These are phyloP conservation scores for Aspidapion aeneum DNA, from an alignment of 2,888 invertebrate genomes.

Conservation along the genomic window DNA sequence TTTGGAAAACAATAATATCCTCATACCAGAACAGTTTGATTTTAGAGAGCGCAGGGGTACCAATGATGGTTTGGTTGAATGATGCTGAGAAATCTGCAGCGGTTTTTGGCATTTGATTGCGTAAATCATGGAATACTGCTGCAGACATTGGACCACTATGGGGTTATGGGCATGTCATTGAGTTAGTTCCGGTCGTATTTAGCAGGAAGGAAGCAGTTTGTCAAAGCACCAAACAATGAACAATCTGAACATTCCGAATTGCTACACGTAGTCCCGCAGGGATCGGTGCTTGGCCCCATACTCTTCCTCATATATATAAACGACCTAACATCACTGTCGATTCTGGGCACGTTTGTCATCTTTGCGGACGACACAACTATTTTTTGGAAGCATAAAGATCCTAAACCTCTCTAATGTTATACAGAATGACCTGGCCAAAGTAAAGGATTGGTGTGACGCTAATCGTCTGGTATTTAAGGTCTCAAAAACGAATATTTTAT, in stretches of 20 bases:
- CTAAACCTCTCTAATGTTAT: neutral
- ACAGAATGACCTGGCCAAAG: neutral
- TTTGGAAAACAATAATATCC: neutral
- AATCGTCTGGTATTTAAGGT: neutral
- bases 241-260: neutral
- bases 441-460: neutral
- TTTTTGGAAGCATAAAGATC: neutral
- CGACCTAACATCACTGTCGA: too few species aligned
- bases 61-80: neutral
- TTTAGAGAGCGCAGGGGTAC: neutral
- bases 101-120: neutral
- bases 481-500: neutral
- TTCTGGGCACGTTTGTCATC: neutral
- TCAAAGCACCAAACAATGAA: neutral
- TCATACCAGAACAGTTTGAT: neutral
- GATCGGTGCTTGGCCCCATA: neutral
- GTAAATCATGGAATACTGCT: neutral
- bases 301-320: neutral
- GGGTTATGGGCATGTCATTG: too few species aligned
- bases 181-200: too few species aligned
- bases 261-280: neutral
- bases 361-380: neutral
- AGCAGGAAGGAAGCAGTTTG: too few species aligned
- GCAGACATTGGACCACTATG: neutral
- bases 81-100: neutral